Percentiles rank a stretch among this genome's conserved stretches.
Evolutionary conservation across 2,888 invertebrate species (phyloP).

Genomic region (Ferdinandea cuprea): DNA sequence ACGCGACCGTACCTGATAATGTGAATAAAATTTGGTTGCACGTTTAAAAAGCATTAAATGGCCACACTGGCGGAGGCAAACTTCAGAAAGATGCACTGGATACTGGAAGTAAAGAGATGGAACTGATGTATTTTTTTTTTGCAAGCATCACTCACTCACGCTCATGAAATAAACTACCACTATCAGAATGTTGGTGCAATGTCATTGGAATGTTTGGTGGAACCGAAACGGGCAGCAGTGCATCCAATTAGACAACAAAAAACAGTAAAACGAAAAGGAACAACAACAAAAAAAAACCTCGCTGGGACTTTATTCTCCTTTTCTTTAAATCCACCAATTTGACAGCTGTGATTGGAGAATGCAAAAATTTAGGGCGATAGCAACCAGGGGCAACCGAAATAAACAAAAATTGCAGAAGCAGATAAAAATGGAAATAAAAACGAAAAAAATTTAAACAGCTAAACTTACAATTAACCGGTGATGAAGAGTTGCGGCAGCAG

Average conservation of each 20-base stretch:
- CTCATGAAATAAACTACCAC: constrained; percentile 1
- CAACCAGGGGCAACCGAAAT: constrained; percentile 37
- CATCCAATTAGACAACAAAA: constrained; percentile 30
- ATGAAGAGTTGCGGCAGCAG: constrained; percentile 29
- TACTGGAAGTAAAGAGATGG: neutral
- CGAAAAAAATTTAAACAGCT: neutral
- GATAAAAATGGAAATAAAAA: neutral
- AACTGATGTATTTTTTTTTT: neutral
- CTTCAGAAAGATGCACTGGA: constrained; percentile 33
- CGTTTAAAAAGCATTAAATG: too few relatives aligned
- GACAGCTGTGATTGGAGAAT: constrained; percentile 52
- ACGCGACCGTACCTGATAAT: too few relatives aligned
- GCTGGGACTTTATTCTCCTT: constrained; percentile 38
- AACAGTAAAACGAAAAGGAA: constrained; percentile 8
- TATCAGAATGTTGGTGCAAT: constrained; percentile 6
- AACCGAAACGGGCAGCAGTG: neutral
- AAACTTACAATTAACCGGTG: constrained; percentile 43
- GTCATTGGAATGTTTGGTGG: constrained; percentile 35
- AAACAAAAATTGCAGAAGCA: constrained; percentile 60
- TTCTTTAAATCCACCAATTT: neutral
- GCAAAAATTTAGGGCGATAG: constrained; percentile 35
- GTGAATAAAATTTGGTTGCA: too few relatives aligned
- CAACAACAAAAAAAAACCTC: constrained; percentile 26
- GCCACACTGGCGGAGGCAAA: too few relatives aligned
- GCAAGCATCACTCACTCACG: constrained; percentile 11